A percentile compares a stretch with the other conserved stretches of the same genome.
Evolutionary conservation across 2,888 invertebrate species (phyloP).

Genomic region (Herminia tarsipennalis): DNA sequence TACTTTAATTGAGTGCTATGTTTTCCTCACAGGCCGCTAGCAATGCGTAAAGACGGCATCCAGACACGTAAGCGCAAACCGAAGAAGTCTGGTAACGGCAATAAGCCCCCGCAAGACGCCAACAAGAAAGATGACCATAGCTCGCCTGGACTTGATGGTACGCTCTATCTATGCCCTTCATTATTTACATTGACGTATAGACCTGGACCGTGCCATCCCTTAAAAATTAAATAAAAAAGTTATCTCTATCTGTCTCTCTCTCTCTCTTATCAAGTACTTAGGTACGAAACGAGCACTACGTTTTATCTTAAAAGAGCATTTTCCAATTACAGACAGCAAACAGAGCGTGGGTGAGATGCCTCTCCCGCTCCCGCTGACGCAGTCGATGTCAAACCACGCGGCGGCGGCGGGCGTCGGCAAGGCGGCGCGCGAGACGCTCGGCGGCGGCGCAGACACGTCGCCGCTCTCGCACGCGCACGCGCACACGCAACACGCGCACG

Average conservation of each 20-base stretch:
- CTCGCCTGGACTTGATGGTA: conserved; percentile 76
- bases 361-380: conserved; percentile 69
- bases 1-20: not conserved
- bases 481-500: conserved; percentile 41
- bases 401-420: too few relatives aligned
- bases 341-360: conserved; percentile 78
- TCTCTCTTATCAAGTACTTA: too few relatives aligned
- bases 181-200: too few relatives aligned
- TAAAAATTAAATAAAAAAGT: too few relatives aligned
- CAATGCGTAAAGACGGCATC: conserved; percentile 98
- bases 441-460: conserved; percentile 71
- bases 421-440: too few relatives aligned
- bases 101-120: conserved; percentile 69
- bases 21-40: conserved; percentile 88
- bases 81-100: conserved; percentile 89
- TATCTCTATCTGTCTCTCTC: too few relatives aligned
- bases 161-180: too few relatives aligned
- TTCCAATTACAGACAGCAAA: conserved; percentile 64
- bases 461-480: conserved; percentile 71
- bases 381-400: conserved; percentile 53
- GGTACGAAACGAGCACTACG: too few relatives aligned
- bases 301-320: too few relatives aligned
- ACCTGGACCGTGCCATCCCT: too few relatives aligned
- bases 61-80: conserved; percentile 98
- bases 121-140: conserved; percentile 77